Evolutionary conservation across 2,888 invertebrate genomes (phyloP).

Genomic region (Trichogramma evanescens): DNA sequence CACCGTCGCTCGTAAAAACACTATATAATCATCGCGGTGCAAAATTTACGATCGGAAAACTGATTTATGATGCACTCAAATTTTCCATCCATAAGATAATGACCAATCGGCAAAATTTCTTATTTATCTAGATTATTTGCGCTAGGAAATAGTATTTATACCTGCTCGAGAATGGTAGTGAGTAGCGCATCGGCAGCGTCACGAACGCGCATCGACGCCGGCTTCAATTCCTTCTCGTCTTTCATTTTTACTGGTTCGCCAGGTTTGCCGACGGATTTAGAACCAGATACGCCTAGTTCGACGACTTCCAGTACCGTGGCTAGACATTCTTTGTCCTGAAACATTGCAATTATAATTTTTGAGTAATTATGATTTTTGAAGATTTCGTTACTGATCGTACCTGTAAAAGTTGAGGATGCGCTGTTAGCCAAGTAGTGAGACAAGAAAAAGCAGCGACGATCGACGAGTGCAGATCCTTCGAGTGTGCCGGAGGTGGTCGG

Average conservation of each 20-base stretch:
- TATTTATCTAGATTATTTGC: not conserved
- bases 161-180: constrained; percentile 84
- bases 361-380: not conserved
- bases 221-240: constrained; percentile 91
- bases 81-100: too few species aligned
- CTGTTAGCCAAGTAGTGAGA: constrained; percentile 84
- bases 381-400: constrained; percentile 22
- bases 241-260: constrained; percentile 88
- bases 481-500: constrained; percentile 87
- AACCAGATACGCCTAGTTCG: constrained; percentile 94
- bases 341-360: not conserved
- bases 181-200: constrained; percentile 95
- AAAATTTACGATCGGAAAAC: too few species aligned
- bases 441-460: constrained; percentile 90
- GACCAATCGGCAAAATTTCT: not conserved
- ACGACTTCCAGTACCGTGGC: constrained; percentile 92
- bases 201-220: constrained; percentile 93
- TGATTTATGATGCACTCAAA: too few species aligned
- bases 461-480: constrained; percentile 88
- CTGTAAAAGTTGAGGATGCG: constrained; percentile 77
- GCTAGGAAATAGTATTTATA: constrained; percentile 31
- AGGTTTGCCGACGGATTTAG: constrained; percentile 80
- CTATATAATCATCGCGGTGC: too few species aligned
- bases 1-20: too few species aligned
- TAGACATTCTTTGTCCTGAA: constrained; percentile 82